These are phyloP conservation scores for Euschistus heros DNA, from an alignment of 1,140 invertebrate genomes.

Conservation along the genomic window DNA sequence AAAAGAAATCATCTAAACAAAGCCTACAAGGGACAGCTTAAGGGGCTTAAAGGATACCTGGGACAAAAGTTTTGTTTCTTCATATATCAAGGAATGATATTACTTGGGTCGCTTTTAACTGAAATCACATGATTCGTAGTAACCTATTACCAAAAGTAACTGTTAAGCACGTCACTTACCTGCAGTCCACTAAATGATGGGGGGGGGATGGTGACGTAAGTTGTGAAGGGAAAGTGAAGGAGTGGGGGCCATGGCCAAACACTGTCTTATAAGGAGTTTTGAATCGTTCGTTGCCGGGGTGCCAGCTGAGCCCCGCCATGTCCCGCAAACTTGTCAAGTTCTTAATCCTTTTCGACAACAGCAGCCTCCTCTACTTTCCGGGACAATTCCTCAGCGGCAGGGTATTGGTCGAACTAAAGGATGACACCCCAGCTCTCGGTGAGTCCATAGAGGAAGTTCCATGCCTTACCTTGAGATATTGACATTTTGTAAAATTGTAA, in stretches of 20 bases:
- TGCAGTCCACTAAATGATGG: too few species aligned
- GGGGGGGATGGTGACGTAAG: constrained; percentile 8
- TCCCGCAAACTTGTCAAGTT: constrained; percentile 83
- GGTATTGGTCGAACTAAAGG: constrained; percentile 82
- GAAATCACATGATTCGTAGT: too few species aligned
- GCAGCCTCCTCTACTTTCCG: constrained; percentile 83
- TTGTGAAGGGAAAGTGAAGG: neutral
- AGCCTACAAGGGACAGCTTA: too few species aligned
- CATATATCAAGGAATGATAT: too few species aligned
- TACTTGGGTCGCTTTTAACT: too few species aligned
- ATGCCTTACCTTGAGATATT: too few species aligned
- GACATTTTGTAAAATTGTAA: too few species aligned
- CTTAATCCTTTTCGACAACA: constrained; percentile 87
- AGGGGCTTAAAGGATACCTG: too few species aligned
- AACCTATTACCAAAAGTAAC: too few species aligned
- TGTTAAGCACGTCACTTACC: too few species aligned
- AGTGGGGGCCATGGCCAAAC: neutral
- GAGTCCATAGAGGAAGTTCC: constrained; percentile 34
- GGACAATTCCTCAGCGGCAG: constrained; percentile 82
- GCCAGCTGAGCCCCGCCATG: constrained; percentile 41
- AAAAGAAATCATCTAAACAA: too few species aligned
- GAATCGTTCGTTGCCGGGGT: neutral
- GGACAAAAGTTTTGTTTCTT: too few species aligned
- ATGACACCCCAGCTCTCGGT: constrained; percentile 81
- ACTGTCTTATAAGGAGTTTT: neutral